Percentiles rank a stretch among this genome's conserved stretches.
Conservation (phyloP, 2,797 vertebrate genomes). For the Myotis vivesi region DNA sequence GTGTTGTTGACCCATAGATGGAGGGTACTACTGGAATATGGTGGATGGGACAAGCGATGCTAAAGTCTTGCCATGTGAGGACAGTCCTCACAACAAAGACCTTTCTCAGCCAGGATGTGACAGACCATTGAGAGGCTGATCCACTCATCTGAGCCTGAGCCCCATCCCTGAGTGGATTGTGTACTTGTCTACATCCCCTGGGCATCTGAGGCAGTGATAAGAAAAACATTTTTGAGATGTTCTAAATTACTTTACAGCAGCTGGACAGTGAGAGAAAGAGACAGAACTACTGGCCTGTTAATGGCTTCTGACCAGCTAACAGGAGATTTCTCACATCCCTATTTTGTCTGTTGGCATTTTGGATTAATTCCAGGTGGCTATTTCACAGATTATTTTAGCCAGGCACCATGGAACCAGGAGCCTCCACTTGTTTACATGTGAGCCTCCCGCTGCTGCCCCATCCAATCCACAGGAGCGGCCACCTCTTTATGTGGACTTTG, state of each 20-base stretch:
- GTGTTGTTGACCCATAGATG: neutral
- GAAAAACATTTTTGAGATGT: neutral
- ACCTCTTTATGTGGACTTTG: neutral
- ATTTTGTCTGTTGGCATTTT: neutral
- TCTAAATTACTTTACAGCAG: neutral
- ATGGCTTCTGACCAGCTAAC: neutral
- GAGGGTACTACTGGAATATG: neutral
- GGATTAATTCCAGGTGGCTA: neutral
- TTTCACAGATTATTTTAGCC: neutral
- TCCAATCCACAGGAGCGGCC: neutral
- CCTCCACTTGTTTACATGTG: neutral
- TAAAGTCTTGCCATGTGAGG: neutral
- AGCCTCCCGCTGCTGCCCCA: neutral
- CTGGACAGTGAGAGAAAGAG: neutral
- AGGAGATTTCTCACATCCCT: neutral
- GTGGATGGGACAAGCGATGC: neutral
- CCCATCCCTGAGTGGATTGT: neutral
- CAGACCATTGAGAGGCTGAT: neutral
- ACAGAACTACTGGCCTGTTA: neutral
- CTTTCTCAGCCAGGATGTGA: neutral
- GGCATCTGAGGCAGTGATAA: neutral
- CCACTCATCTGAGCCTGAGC: neutral
- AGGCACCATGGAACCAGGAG: neutral
- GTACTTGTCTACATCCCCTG: neutral
- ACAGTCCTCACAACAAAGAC: neutral